A percentile compares a stretch with the other conserved stretches of the same genome.
phyloP scores from a whole-genome alignment of 2,113 vertebrate genomes.

The Aix galericulata region DNA sequence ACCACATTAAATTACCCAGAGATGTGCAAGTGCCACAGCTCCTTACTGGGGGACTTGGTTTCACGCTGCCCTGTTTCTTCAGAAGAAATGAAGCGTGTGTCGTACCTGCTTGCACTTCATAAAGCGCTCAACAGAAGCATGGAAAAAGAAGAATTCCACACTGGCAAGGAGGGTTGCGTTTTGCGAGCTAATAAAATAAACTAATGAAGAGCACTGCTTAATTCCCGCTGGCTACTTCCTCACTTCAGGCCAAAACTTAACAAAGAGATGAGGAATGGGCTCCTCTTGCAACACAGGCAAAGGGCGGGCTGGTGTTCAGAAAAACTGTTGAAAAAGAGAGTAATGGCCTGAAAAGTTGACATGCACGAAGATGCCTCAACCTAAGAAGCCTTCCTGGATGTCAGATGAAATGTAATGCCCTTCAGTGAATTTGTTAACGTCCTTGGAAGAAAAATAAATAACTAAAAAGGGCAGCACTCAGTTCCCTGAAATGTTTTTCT shows the following conservation, averaged over 20 bases:
- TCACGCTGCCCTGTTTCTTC: not conserved
- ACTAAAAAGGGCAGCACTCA: not conserved
- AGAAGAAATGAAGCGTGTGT: not conserved
- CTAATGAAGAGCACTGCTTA: not conserved
- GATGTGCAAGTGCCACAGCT: not conserved
- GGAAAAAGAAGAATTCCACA: not conserved
- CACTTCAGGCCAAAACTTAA: not conserved
- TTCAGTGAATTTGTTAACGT: not conserved
- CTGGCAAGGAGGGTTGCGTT: not conserved
- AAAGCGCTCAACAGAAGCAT: not conserved
- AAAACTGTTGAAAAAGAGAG: not conserved
- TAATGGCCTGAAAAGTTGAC: constrained; percentile 16
- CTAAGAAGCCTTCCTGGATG: not conserved
- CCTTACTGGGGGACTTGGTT: not conserved
- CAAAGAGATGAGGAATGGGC: not conserved
- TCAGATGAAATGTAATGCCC: not conserved
- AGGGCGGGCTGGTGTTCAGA: not conserved
- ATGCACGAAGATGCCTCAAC: not conserved
- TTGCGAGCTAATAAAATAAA: constrained; percentile 14
- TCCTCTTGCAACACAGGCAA: not conserved
- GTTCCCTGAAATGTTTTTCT: not conserved
- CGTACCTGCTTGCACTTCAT: not conserved
- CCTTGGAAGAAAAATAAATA: not conserved
- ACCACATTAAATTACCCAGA: not conserved
- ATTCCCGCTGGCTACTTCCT: not conserved